A percentile compares a stretch with the other conserved stretches of the same genome.
phyloP scores from a whole-genome alignment of 30 jellyfish, hydroid and myxozoan genomes.

The Aurelia aurita region DNA sequence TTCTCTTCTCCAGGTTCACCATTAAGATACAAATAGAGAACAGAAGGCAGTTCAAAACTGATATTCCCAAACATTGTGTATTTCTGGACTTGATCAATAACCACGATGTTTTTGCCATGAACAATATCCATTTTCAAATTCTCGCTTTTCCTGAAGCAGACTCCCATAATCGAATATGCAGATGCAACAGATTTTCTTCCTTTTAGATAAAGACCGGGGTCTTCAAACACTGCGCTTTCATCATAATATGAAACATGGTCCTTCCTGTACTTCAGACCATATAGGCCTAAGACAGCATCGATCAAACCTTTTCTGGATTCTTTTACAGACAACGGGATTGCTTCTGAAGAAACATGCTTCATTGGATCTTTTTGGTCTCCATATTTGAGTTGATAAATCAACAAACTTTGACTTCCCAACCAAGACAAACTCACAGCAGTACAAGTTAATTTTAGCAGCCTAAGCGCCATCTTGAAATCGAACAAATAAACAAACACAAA shows the following conservation, averaged over 20 bases:
- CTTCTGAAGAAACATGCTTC: conserved; percentile 26
- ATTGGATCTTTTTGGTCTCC: conserved; percentile 25
- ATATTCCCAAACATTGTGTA: conserved; percentile 32
- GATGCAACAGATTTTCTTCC: conserved; percentile 47
- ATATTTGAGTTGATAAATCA: conserved; percentile 44
- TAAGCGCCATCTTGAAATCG: conserved; percentile 45
- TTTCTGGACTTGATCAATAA: conserved; percentile 44
- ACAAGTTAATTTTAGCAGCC: conserved; percentile 38
- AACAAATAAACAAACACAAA: neutral
- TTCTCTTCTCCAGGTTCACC: conserved; percentile 64
- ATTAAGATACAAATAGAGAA: conserved; percentile 27
- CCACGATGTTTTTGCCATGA: conserved; percentile 47
- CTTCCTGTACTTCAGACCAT: conserved; percentile 15
- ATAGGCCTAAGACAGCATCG: conserved; percentile 51
- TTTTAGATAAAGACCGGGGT: conserved; percentile 43
- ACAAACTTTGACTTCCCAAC: conserved; percentile 66
- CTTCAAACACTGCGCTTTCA: conserved; percentile 47
- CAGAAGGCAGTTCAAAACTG: conserved; percentile 40
- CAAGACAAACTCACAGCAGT: conserved; percentile 65
- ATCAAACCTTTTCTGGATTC: conserved; percentile 35
- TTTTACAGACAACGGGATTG: conserved; percentile 33
- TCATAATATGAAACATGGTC: conserved; percentile 29
- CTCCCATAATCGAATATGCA: conserved; percentile 32
- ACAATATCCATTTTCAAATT: conserved; percentile 24
- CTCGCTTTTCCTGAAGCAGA: conserved; percentile 32